These are phyloP conservation scores for Drosophila mercatorum DNA, from an alignment of 2,888 invertebrate species.

Conservation along the genomic window DNA sequence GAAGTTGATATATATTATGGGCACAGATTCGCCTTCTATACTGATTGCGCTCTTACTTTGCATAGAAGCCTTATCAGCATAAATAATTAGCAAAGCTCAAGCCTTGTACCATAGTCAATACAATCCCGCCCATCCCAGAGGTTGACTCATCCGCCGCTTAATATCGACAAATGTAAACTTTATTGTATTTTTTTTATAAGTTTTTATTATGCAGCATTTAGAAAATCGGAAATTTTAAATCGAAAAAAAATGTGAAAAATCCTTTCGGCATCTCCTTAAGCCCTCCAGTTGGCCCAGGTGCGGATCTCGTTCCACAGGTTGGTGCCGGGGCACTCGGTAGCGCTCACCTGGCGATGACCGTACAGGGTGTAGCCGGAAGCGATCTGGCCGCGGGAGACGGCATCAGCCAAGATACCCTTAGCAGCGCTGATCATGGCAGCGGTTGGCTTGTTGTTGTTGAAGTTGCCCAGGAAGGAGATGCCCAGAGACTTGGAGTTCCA, in stretches of 20 bases:
- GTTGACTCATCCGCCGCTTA: not conserved
- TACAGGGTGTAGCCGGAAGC: constrained; percentile 58
- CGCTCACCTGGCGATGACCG: constrained; percentile 77
- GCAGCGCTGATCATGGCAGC: constrained; percentile 65
- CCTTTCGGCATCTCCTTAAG: constrained; percentile 16
- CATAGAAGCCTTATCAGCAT: not conserved
- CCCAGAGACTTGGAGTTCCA: constrained; percentile 77
- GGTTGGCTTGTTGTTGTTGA: constrained; percentile 47
- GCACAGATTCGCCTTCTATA: not conserved
- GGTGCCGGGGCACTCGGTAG: constrained; percentile 80
- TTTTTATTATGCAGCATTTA: constrained; percentile 31
- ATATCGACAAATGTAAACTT: constrained; percentile 6
- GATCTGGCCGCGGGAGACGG: constrained; percentile 62
- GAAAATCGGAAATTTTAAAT: not conserved
- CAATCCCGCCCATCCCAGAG: not conserved
- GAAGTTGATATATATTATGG: no score
- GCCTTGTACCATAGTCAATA: not conserved
- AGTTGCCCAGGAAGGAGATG: constrained; percentile 78
- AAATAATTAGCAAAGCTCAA: not conserved
- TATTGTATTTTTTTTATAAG: constrained; percentile 20
- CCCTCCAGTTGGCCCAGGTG: constrained; percentile 76
- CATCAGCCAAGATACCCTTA: constrained; percentile 66
- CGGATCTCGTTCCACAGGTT: constrained; percentile 77
- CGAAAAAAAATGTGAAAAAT: not conserved
- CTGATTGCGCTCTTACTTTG: no score